These are phyloP conservation scores for Ceyx erithaca DNA, from an alignment of 2,797 vertebrate genomes.

Conservation along the genomic window DNA sequence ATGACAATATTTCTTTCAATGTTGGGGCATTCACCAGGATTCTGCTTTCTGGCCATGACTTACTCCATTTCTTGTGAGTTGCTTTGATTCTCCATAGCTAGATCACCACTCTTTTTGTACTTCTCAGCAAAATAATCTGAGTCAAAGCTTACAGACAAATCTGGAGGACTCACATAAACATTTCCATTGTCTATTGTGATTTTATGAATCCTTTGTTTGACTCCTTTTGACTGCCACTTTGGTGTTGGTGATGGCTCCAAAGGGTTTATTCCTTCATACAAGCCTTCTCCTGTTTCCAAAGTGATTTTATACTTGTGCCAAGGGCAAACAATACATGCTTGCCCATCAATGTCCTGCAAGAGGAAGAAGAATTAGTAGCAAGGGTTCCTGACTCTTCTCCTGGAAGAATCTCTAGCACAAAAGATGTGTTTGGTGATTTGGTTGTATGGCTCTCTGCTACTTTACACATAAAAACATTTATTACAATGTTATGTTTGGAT, in stretches of 20 bases:
- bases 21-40: not conserved
- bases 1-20: not conserved
- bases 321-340: conserved; percentile 91
- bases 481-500: not conserved
- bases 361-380: not conserved
- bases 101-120: conserved; percentile 76
- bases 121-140: conserved; percentile 91
- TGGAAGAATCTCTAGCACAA: not conserved
- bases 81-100: not conserved
- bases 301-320: conserved; percentile 94
- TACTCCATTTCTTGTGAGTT: not conserved
- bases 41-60: not conserved
- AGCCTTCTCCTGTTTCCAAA: conserved; percentile 87
- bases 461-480: accelerated
- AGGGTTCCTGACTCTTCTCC: not conserved
- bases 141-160: conserved; percentile 75
- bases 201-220: conserved; percentile 89
- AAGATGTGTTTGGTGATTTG: not conserved
- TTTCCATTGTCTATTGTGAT: conserved; percentile 83
- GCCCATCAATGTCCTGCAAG: conserved; percentile 86
- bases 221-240: conserved; percentile 89
- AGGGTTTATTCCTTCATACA: conserved; percentile 85
- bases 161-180: conserved; percentile 87
- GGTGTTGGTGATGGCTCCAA: conserved; percentile 70
- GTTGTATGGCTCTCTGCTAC: not conserved